Evolutionary conservation across 2,888 invertebrate species (phyloP), one percentile per base, ranked within the genome.

Genomic region (Brachycybe producta): DNA sequence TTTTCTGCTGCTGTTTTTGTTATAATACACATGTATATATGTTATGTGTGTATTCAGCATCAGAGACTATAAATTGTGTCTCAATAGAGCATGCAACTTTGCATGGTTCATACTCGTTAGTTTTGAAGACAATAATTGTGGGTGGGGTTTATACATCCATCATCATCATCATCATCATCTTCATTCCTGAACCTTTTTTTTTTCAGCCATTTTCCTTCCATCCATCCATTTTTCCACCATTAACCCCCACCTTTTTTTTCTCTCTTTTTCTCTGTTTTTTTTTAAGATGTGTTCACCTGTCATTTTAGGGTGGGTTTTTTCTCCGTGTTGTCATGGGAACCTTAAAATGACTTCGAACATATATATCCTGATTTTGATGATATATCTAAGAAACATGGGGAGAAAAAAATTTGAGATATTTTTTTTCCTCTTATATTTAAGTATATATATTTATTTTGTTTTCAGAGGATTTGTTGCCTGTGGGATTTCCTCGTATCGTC

Each of bases 401-500:
- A 15, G 23, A 40, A 40, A 7, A 26, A 7, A 30, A 11, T 30
- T 30, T 30, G 32, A 30, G n/a, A n/a, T 30, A 30, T n/a, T 30
- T 30, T 30, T 30, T 30, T 30, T 8, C 8, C 8, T n/a, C 8
- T 30, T 30, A 11, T 30, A n/a, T 30, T 11, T 30, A 30, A 30
- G 8, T 11, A 30, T 8, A 30, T 11, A 30, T 30, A 30, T 30
- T 30, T n/a, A n/a, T n/a, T 41, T 17, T 41, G 7, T 41, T 62
- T 61, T 13, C 75, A 81, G 91, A 79, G 59, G 86, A 85, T 64
- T 84, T 85, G 69, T 75, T 88, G 55, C 95, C 97, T 1, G 74
- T 75, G 41, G 97, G 95, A 28, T 98, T 95, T 70, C 97, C 97
- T 41, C 76, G 78, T 65, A 84, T 90, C 64, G 80, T 81, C 32